Evolutionary conservation across 2,113 vertebrate species (phyloP).

Genomic region (Pseudolaguvia tuberculata): DNA sequence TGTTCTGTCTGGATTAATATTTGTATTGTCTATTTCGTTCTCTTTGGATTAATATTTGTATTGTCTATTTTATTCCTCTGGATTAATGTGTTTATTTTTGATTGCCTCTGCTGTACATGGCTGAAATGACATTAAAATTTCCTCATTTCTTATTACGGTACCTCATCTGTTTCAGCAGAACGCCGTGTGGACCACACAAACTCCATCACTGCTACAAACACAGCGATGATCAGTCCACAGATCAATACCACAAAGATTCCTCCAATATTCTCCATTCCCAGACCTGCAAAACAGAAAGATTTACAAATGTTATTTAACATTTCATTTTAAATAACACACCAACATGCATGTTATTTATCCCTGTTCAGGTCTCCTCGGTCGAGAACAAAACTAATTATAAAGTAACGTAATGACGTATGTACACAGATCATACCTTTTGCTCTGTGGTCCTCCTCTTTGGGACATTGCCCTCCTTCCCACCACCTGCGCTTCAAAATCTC

Average conservation of each 20-base stretch:
- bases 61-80: too few species aligned
- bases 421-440: slow-evolving; percentile 72
- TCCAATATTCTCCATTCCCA: slow-evolving; percentile 89
- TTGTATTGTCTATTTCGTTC: too few species aligned
- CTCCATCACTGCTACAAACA: slow-evolving; percentile 88
- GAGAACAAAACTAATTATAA: background rate
- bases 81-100: too few species aligned
- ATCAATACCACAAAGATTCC: slow-evolving; percentile 89
- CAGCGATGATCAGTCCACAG: slow-evolving; percentile 85
- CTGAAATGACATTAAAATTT: too few species aligned
- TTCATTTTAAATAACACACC: background rate
- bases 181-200: slow-evolving; percentile 85
- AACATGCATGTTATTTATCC: background rate
- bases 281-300: slow-evolving; percentile 53
- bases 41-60: too few species aligned
- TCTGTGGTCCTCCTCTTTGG: slow-evolving; percentile 84
- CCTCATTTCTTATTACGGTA: slow-evolving; percentile 41
- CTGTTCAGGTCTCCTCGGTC: background rate
- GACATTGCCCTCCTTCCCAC: slow-evolving; percentile 88
- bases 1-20: too few species aligned
- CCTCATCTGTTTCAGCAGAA: slow-evolving; percentile 81
- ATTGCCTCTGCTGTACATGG: too few species aligned
- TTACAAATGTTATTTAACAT: too few species aligned
- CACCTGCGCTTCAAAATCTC: slow-evolving; percentile 88
- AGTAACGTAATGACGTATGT: background rate